Percentiles rank a stretch among this genome's conserved stretches.
phyloP scores from a whole-genome alignment of 2,888 invertebrate species.

The Encarsia formosa region DNA sequence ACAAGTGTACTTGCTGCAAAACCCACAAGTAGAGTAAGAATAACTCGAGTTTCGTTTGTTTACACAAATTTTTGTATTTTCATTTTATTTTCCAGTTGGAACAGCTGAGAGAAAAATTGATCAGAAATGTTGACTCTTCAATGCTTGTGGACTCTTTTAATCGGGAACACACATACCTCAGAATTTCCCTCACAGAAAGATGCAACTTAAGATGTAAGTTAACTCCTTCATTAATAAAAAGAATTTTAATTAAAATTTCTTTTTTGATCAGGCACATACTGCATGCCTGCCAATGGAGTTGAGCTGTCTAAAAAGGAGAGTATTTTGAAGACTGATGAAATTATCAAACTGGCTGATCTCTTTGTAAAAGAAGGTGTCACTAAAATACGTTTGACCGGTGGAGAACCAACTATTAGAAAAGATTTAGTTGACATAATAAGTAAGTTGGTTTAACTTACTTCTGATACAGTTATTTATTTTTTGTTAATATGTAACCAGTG shows the following conservation, averaged over 20 bases:
- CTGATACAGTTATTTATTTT: too few species aligned
- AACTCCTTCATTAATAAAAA: too few species aligned
- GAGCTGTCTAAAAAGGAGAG: slow-evolving; percentile 70
- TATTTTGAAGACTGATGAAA: slow-evolving; percentile 77
- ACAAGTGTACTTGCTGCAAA: slow-evolving; percentile 5
- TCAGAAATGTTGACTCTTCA: slow-evolving; percentile 25
- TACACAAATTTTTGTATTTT: neutral
- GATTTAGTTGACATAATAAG: slow-evolving; percentile 83
- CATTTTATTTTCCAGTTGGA: slow-evolving; percentile 37
- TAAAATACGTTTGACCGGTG: slow-evolving; percentile 94
- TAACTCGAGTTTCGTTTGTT: neutral
- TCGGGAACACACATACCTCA: slow-evolving; percentile 84
- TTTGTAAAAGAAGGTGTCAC: slow-evolving; percentile 86
- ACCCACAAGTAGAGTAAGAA: slow-evolving; percentile 13
- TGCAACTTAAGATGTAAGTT: slow-evolving; percentile 89
- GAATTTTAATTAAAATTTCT: too few species aligned
- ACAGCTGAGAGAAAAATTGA: slow-evolving; percentile 36
- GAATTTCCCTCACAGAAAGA: slow-evolving; percentile 93
- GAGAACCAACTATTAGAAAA: slow-evolving; percentile 88
- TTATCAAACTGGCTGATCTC: slow-evolving; percentile 70
- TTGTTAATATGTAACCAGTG: too few species aligned
- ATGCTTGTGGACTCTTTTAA: slow-evolving; percentile 77
- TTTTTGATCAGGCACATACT: slow-evolving; percentile 75
- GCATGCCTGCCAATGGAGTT: slow-evolving; percentile 97
- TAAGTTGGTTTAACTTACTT: slow-evolving; percentile 49